These are phyloP conservation scores for Gymnocheta viridis DNA, from an alignment of 2,888 invertebrate genomes.

Conservation along the genomic window DNA sequence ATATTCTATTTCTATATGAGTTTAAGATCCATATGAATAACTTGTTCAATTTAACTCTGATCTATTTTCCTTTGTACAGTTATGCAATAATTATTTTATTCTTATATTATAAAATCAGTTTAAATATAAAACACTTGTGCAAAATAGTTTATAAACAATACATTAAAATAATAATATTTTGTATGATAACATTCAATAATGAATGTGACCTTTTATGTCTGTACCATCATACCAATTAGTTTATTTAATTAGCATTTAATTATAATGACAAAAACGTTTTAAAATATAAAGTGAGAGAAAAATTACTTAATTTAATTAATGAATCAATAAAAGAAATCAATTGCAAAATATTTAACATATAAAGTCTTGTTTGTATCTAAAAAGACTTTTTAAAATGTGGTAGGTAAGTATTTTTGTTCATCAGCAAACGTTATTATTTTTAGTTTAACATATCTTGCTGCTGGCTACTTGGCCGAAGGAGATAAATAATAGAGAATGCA, in stretches of 20 bases:
- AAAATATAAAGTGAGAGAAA: slow-evolving; percentile 15
- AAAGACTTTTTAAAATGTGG: not conserved
- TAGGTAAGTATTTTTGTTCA: not conserved
- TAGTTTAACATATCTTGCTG: not conserved
- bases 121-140: slow-evolving; percentile 58
- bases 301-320: slow-evolving; percentile 61
- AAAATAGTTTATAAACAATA: slow-evolving; percentile 55
- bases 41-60: not conserved
- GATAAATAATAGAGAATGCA: no score
- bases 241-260: slow-evolving; percentile 57
- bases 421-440: not conserved
- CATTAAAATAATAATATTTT: slow-evolving; percentile 3
- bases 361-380: slow-evolving; percentile 14
- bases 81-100: slow-evolving; percentile 21
- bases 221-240: slow-evolving; percentile 34
- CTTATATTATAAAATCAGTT: slow-evolving; percentile 43
- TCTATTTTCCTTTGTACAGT: slow-evolving; percentile 28
- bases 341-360: slow-evolving; percentile 54
- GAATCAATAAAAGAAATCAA: slow-evolving; percentile 55
- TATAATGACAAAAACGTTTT: slow-evolving; percentile 37
- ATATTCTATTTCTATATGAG: not conserved
- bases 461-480: no score
- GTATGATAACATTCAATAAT: not conserved
- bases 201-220: slow-evolving; percentile 5
- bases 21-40: not conserved